Conservation (phyloP, 2,888 invertebrate species). For the Alloplasta piceator region DNA sequence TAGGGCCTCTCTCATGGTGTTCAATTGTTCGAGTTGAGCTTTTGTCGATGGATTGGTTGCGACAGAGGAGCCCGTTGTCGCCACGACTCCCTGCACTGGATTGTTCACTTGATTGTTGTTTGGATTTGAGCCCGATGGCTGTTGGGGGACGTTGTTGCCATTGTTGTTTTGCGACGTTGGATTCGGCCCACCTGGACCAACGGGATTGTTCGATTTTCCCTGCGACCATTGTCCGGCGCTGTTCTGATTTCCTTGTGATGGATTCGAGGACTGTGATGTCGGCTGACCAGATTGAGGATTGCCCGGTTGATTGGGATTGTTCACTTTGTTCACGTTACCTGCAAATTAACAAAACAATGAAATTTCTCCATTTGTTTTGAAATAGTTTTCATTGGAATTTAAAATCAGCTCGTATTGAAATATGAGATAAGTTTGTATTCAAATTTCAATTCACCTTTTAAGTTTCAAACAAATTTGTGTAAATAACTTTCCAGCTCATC, state of each 20-base stretch:
- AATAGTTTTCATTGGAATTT: no score
- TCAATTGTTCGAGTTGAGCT: slow-evolving; percentile 93
- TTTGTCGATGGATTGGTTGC: slow-evolving; percentile 88
- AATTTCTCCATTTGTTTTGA: not conserved
- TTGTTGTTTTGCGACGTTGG: slow-evolving; percentile 80
- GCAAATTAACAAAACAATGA: not conserved
- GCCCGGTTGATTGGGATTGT: slow-evolving; percentile 83
- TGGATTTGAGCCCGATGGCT: slow-evolving; percentile 75
- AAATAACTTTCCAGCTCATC: no score
- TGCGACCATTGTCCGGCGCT: slow-evolving; percentile 80
- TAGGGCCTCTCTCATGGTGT: slow-evolving; percentile 95
- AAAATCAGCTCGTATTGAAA: no score
- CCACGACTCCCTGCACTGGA: slow-evolving; percentile 71
- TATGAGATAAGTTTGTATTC: not conserved
- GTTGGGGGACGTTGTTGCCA: slow-evolving; percentile 75
- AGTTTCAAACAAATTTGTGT: no score
- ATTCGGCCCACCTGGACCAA: slow-evolving; percentile 76
- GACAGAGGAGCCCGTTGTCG: slow-evolving; percentile 78
- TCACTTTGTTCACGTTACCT: slow-evolving; percentile 82
- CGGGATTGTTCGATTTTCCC: slow-evolving; percentile 79
- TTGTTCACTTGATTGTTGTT: slow-evolving; percentile 78
- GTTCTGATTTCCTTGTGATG: slow-evolving; percentile 78
- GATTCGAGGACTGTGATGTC: slow-evolving; percentile 83
- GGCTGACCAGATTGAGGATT: slow-evolving; percentile 84
- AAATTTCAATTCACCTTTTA: slow-evolving; percentile 8